Evolutionary conservation across 2,888 invertebrate species (phyloP), one percentile per base, ranked within the genome.

Genomic region (Hemaris fuciformis): DNA sequence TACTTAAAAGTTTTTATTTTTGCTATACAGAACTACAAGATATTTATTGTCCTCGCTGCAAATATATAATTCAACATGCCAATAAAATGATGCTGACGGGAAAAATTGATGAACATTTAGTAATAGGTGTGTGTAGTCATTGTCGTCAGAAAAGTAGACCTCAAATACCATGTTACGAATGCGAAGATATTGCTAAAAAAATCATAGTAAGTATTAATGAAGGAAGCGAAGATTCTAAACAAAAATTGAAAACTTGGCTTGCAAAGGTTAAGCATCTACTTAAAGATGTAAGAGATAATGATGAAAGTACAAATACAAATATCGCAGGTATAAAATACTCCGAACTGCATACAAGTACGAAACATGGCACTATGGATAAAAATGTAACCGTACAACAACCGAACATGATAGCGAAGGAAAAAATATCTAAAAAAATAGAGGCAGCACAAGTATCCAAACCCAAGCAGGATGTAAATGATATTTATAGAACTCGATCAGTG

Each of bases 31-130:
- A 76, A 48, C 43, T 70, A 66, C 71, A 72, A 48, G 69, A 74
- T 60, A 70, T 84, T 63, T 73, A 65, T 45, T 90, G 90, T 66
- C 78, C 77, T 57, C 75, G 85, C 62, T 90, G 90, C 74, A 80
- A 75, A 66, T 71, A 76, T 61, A 76, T 77, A 62, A 66, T 82
- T 63, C 70, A 81, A 64, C 75, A 76, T 60, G 78, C 82, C n/a
- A 71, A 79, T 65, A 74, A 73, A 61, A 66, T 84, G 57, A 64
- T 83, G 45, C 67, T 72, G 64, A 75, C 69, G 43, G 69, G 76
- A 43, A 67, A 64, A 34, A 70, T 83, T 61, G 71, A 77, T 43
- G 79, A 67, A 68, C 77, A 77, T 10, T 70, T 73, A 63, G 68
- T 83, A n/a, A 69, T 78, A 60, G 79, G 81, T 41, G 70, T 89